Percentiles rank a stretch among this genome's conserved stretches.
Evolutionary conservation across 1,140 invertebrate species (phyloP).

Genomic region (Stegodyphus mimosarum): DNA sequence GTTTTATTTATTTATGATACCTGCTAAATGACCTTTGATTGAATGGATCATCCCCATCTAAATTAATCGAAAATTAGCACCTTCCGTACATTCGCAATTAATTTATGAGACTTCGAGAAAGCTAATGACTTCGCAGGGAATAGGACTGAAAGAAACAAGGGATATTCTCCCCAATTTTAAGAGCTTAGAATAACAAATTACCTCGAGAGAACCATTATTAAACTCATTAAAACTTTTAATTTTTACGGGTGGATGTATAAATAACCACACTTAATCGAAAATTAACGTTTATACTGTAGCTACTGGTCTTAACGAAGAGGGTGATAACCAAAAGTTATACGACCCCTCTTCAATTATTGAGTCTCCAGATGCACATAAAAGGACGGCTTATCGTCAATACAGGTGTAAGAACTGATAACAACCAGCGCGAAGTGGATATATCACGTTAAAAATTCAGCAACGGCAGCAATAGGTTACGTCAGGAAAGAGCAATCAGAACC

Average conservation of each 20-base stretch:
- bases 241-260: slow-evolving; percentile 17
- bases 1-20: too few species aligned
- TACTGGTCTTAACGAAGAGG: slow-evolving; percentile 5
- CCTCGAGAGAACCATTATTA: slow-evolving; percentile 36
- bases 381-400: slow-evolving; percentile 23
- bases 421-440: slow-evolving; percentile 33
- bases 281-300: not conserved
- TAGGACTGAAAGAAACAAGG: too few species aligned
- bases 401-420: slow-evolving; percentile 46
- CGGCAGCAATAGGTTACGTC: slow-evolving; percentile 44
- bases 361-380: slow-evolving; percentile 44
- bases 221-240: slow-evolving; percentile 45
- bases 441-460: slow-evolving; percentile 46
- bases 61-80: too few species aligned
- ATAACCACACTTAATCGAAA: slow-evolving; percentile 10
- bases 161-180: too few species aligned
- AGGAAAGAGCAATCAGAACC: slow-evolving; percentile 23
- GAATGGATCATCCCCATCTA: too few species aligned
- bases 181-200: slow-evolving; percentile 2
- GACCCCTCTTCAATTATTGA: slow-evolving; percentile 35
- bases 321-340: slow-evolving; percentile 35
- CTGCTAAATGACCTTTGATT: too few species aligned
- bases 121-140: too few species aligned
- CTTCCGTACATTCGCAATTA: too few species aligned
- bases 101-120: too few species aligned